A percentile compares a stretch with the other conserved stretches of the same genome.
These are phyloP conservation scores for Puntigrus tetrazona DNA, from an alignment of 2,113 vertebrate genomes.

Conservation along the genomic window DNA sequence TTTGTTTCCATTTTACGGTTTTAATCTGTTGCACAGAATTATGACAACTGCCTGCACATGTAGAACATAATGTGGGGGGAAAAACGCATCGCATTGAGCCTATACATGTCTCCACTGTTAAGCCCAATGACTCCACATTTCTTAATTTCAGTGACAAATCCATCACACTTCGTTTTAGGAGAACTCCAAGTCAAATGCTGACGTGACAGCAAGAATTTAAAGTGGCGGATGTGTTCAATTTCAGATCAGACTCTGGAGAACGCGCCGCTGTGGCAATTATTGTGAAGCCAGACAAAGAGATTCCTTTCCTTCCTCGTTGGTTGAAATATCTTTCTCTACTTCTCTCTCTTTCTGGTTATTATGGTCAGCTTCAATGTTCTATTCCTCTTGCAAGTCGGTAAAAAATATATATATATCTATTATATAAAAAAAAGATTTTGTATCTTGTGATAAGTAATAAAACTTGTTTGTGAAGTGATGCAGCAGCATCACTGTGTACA, in stretches of 20 bases:
- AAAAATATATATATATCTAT: not conserved
- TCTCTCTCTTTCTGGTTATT: not conserved
- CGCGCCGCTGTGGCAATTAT: not conserved
- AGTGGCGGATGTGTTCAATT: not conserved
- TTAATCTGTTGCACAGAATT: not conserved
- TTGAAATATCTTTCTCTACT: not conserved
- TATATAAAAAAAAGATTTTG: slow-evolving; percentile 40
- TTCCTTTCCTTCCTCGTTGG: not conserved
- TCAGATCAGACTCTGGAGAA: not conserved
- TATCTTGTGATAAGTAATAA: slow-evolving; percentile 52
- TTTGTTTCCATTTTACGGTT: not conserved
- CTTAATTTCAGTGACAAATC: not conserved
- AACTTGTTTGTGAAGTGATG: slow-evolving; percentile 51
- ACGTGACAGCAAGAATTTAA: not conserved
- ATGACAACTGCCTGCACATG: not conserved
- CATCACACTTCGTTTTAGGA: not conserved
- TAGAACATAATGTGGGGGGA: not conserved
- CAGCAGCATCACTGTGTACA: slow-evolving; percentile 52
- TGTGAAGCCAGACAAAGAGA: not conserved
- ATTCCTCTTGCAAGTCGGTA: slow-evolving; percentile 37
- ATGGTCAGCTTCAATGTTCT: slow-evolving; percentile 12
- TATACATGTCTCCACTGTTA: not conserved
- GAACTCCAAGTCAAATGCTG: not conserved
- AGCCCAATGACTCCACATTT: not conserved
- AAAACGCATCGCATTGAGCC: not conserved